Conservation (phyloP, 2,797 vertebrate genomes). For the Peromyscus melanophrys region DNA sequence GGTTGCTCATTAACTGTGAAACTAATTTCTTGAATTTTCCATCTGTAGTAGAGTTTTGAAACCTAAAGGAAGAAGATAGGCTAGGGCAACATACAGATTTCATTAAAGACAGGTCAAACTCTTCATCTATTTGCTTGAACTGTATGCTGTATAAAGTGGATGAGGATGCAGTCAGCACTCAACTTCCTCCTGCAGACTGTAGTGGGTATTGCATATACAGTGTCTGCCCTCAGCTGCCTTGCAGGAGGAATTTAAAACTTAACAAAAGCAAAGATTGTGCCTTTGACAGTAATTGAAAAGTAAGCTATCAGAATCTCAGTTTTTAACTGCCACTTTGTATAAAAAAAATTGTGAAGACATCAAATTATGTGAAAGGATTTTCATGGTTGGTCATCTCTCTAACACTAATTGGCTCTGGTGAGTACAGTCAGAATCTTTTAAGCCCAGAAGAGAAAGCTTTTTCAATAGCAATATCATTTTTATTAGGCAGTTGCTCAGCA, state of each 20-base stretch:
- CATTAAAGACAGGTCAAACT: constrained; percentile 44
- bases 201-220: not conserved
- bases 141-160: constrained; percentile 15
- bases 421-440: constrained; percentile 68
- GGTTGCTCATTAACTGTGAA: constrained; percentile 35
- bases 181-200: not conserved
- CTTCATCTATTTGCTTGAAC: constrained; percentile 27
- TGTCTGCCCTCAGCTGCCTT: not conserved
- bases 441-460: constrained; percentile 60
- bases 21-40: not conserved
- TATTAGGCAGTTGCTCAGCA: constrained; percentile 57
- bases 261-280: constrained; percentile 45
- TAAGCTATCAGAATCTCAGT: constrained; percentile 52
- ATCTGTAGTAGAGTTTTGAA: constrained; percentile 40
- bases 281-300: constrained; percentile 65
- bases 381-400: constrained; percentile 48
- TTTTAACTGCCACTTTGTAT: constrained; percentile 40
- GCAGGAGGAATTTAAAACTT: constrained; percentile 49
- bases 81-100: constrained; percentile 38
- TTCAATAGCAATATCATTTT: constrained; percentile 55
- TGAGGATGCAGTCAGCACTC: not conserved
- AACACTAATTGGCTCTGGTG: constrained; percentile 71
- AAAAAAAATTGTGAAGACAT: constrained; percentile 63
- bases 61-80: constrained; percentile 27
- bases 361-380: constrained; percentile 68